Conservation (phyloP, 1,140 invertebrate genomes). For the Cyrtorhinus lividipennis region DNA sequence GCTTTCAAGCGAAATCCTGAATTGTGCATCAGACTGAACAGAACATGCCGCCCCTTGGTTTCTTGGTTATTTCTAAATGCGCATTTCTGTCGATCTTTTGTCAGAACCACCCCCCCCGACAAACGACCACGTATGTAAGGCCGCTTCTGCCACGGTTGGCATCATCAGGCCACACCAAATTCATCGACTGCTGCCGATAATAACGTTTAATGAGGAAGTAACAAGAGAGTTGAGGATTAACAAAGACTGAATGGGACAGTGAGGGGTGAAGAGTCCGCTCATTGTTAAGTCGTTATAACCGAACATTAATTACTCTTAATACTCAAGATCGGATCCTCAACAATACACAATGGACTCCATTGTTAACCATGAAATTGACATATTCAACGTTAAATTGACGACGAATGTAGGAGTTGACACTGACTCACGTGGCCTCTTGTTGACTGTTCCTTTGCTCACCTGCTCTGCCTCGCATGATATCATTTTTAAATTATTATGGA, state of each 20-base stretch:
- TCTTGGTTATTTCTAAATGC: no score
- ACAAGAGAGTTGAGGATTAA: not conserved
- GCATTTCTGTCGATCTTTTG: no score
- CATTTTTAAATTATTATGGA: no score
- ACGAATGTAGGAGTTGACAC: constrained; percentile 10
- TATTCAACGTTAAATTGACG: constrained; percentile 15
- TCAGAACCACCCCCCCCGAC: no score
- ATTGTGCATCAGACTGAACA: no score
- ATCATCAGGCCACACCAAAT: no score
- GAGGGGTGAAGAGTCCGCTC: not conserved
- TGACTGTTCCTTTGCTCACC: no score
- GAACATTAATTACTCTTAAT: constrained; percentile 16
- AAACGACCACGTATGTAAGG: no score
- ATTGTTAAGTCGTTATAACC: constrained; percentile 5
- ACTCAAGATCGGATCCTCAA: constrained; percentile 10
- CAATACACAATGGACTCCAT: constrained; percentile 14
- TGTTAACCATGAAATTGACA: constrained; percentile 12
- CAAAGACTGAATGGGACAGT: not conserved
- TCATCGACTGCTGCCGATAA: not conserved
- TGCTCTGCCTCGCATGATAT: no score
- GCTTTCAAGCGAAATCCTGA: no score
- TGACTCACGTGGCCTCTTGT: not conserved
- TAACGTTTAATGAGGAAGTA: not conserved
- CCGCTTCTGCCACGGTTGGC: no score
- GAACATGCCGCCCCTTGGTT: no score